phyloP scores from a whole-genome alignment of 2,113 vertebrate genomes.

The Suricata suricatta region DNA sequence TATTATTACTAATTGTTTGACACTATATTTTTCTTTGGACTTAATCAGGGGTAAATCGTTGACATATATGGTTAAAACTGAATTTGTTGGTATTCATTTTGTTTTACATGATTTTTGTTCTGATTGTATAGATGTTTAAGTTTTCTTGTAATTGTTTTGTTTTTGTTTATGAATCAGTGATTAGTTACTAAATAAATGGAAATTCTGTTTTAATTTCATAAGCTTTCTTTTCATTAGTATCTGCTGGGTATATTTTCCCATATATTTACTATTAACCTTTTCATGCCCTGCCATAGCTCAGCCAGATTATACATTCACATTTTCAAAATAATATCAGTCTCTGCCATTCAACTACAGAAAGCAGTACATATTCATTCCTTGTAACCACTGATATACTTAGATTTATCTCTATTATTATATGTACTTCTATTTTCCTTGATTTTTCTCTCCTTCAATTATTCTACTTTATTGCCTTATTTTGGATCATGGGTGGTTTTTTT shows the following conservation, averaged over 20 bases:
- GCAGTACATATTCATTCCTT: not conserved
- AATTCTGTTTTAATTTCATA: not conserved
- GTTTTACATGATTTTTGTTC: not conserved
- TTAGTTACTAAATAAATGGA: not conserved
- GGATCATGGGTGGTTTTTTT: not conserved
- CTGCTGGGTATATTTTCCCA: not conserved
- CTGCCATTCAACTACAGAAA: not conserved
- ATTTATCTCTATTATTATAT: not conserved
- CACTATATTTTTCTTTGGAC: not conserved
- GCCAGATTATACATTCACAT: not conserved
- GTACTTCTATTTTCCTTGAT: not conserved
- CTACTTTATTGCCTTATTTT: not conserved
- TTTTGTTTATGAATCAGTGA: not conserved
- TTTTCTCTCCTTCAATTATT: not conserved
- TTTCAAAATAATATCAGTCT: not conserved
- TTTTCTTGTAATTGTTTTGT: not conserved
- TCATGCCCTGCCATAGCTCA: rapidly evolving
- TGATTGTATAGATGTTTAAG: not conserved
- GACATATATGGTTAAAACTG: not conserved
- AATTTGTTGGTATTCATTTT: not conserved
- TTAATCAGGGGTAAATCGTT: not conserved
- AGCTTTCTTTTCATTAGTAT: not conserved
- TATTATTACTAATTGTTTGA: not conserved
- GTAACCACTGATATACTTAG: not conserved
- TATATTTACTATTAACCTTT: not conserved